Percentiles rank a stretch among this genome's conserved stretches.
These are phyloP conservation scores for Hypomecis atomaria DNA, from an alignment of 2,888 invertebrate species.

Conservation along the genomic window DNA sequence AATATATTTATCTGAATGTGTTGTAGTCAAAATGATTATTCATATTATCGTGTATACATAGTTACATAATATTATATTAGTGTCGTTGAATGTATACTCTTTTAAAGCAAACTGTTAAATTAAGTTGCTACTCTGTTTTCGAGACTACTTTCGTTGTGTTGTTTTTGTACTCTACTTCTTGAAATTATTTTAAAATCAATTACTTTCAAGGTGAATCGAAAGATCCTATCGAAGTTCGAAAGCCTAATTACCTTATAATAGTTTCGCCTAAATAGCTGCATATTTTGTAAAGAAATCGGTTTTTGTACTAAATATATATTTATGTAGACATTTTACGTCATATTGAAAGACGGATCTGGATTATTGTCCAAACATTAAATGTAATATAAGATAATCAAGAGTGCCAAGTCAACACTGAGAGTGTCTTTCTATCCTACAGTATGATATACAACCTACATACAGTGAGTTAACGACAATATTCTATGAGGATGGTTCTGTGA, in stretches of 20 bases:
- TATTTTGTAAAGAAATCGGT: neutral
- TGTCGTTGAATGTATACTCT: constrained; percentile 4
- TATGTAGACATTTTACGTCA: neutral
- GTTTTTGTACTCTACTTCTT: neutral
- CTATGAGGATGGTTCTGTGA: constrained; percentile 65
- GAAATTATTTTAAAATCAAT: neutral
- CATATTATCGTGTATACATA: constrained; percentile 1
- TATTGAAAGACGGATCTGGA: constrained; percentile 1
- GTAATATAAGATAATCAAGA: constrained; percentile 5
- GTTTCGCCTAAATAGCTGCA: neutral
- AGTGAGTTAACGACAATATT: constrained; percentile 58
- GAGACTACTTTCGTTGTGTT: neutral
- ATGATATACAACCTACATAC: constrained; percentile 32
- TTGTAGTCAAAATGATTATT: constrained; percentile 5
- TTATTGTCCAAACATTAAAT: constrained; percentile 11
- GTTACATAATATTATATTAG: neutral
- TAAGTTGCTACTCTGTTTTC: constrained; percentile 5
- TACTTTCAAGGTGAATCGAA: neutral
- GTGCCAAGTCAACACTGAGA: neutral
- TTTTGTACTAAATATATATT: neutral
- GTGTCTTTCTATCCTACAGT: neutral
- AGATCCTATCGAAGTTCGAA: constrained; percentile 1
- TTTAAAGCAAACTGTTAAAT: neutral
- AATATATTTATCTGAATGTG: constrained; percentile 1
- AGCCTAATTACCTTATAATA: neutral